Conservation (phyloP, 64 coral and sea anemone species). For the Anthopleura sola region DNA sequence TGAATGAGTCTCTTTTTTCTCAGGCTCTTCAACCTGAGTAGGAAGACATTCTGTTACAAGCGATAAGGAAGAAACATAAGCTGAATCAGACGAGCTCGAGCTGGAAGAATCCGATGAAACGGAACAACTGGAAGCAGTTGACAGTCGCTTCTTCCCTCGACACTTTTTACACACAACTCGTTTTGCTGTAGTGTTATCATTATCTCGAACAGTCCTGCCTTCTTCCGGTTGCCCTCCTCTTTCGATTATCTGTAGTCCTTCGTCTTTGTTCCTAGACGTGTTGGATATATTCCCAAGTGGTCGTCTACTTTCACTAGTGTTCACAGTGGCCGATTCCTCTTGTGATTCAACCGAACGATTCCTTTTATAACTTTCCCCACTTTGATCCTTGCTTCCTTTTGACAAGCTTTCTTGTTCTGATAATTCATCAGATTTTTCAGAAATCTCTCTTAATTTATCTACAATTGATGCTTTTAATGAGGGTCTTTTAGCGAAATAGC, state of each 20-base stretch:
- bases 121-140: constrained; percentile 58
- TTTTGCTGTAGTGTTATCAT: not conserved
- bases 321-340: not conserved
- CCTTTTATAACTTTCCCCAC: not conserved
- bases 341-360: not conserved
- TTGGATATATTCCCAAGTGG: not conserved
- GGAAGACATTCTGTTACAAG: not conserved
- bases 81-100: constrained; percentile 72
- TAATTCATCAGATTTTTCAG: not conserved
- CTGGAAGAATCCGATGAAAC: constrained; percentile 55
- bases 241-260: not conserved
- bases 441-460: constrained; percentile 48
- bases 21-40: not conserved
- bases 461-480: constrained; percentile 52
- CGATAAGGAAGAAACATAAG: constrained; percentile 55
- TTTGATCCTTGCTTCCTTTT: not conserved
- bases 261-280: constrained; percentile 9
- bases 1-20: not conserved
- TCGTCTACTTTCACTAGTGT: not conserved
- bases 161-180: constrained; percentile 56
- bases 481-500: constrained; percentile 55
- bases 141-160: constrained; percentile 46
- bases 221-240: constrained; percentile 15
- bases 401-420: not conserved
- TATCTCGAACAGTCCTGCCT: not conserved